Conservation (phyloP, 2,888 invertebrate genomes). For the Aphodius granarius region DNA sequence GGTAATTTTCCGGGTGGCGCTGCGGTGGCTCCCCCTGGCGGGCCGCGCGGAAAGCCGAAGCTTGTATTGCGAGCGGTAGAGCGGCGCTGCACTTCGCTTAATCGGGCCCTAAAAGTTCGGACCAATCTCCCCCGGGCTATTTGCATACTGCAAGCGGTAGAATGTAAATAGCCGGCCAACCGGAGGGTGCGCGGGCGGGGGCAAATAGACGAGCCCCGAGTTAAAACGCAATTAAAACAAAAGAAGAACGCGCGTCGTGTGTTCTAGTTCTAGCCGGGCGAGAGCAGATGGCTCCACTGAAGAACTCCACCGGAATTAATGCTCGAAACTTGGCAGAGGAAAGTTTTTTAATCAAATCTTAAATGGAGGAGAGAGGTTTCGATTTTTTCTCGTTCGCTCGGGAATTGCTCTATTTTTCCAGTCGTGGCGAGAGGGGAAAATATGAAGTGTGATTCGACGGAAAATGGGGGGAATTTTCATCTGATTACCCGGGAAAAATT, state of each 20-base stretch:
- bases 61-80: neutral
- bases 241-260: neutral
- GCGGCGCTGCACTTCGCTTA: constrained; percentile 12
- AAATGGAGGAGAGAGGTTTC: neutral
- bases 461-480: constrained; percentile 32
- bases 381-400: neutral
- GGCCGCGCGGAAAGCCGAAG: constrained; percentile 1
- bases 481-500: constrained; percentile 44
- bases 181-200: neutral
- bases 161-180: neutral
- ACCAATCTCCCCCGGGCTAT: constrained; percentile 3
- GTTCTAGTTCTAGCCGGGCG: neutral
- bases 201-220: neutral
- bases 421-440: constrained; percentile 24
- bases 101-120: constrained; percentile 10
- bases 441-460: constrained; percentile 34
- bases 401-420: neutral
- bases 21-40: constrained; percentile 4
- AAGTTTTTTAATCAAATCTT: neutral
- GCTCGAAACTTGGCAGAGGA: neutral
- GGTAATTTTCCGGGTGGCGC: constrained; percentile 2
- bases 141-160: neutral
- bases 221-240: neutral
- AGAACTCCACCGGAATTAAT: neutral
- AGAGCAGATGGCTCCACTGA: neutral